Conservation (phyloP, 2,888 invertebrate species). For the Diplolepis rosae region DNA sequence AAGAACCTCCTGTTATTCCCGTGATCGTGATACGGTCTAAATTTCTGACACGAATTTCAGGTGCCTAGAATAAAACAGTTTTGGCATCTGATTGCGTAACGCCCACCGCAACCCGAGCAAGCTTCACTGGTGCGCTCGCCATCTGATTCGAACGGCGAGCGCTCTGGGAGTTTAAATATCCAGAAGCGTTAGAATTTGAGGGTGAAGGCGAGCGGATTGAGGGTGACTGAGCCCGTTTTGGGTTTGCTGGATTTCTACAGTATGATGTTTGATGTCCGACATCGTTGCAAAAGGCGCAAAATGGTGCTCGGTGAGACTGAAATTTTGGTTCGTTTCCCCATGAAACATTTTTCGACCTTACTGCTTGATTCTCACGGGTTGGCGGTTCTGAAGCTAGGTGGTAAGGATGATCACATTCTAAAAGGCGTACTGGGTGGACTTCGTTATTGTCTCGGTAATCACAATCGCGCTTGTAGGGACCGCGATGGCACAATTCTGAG, state of each 20-base stretch:
- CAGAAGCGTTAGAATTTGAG: too few relatives aligned
- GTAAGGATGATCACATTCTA: background rate
- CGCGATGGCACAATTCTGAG: background rate
- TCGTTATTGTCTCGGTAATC: background rate
- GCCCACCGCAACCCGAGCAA: background rate
- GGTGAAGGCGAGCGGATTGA: too few relatives aligned
- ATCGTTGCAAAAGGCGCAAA: background rate
- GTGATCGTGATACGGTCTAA: too few relatives aligned
- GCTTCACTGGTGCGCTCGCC: background rate
- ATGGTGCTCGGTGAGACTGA: background rate
- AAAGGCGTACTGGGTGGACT: background rate
- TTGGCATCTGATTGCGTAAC: background rate
- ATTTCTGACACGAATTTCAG: too few relatives aligned
- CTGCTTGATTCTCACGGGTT: too few relatives aligned
- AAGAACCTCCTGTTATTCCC: too few relatives aligned
- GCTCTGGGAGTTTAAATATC: background rate
- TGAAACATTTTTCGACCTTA: background rate
- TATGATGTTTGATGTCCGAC: background rate
- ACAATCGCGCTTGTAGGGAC: background rate
- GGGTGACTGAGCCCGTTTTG: background rate
- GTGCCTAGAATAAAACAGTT: constrained; percentile 2
- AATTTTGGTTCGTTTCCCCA: background rate
- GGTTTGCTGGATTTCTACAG: background rate
- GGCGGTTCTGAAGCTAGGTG: background rate
- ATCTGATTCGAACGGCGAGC: background rate